Base-by-base conservation (phyloP, 2,888 invertebrate genomes). In the Andricus quercusramuli region DNA sequence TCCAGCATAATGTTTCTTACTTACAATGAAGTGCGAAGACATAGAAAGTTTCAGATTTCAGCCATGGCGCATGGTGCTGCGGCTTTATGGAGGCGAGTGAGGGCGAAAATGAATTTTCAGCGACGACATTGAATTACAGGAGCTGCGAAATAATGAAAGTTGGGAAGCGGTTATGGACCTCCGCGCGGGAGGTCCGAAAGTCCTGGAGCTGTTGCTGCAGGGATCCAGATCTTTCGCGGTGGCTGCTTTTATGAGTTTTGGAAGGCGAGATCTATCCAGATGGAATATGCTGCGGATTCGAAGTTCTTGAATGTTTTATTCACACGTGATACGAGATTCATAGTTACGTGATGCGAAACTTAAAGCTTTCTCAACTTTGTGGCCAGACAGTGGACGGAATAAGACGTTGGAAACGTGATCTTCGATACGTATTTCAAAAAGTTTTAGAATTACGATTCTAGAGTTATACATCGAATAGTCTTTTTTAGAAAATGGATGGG, bases 141-240 rank as follows among this genome's bases (percentile, higher is more conserved):
- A 77, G 80, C 70, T 56, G 70, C 51, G 65, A 59, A 56, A 56
- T 65, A 56, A 70, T 66, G 64, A 66, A 70, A 78, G 79, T 77
- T 79, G 79, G 67, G 51, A 79, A 80, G 80, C 76, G 79, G 82
- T 84, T 83, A 79, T 74, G 77, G 59, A 83, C 79, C 83, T 79
- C 79, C 59, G 51, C 64, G 37, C 25, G 41, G 64, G 70, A 78
- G 77, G 32, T 68, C n/a, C 29, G 62, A 44, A 78, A 65, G 25
- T 62, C 62, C 15, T 25, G 11, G 56, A n/a, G 3, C n/a, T 25
- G 11, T n/a, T 0, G 1, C 20, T 59, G 11, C 6, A 25, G 25
- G 4, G 25, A 17, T 25, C 11, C 62, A 25, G 68, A 11, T 44
- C 68, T 67, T 78, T 81, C 44, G 76, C 25, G 67, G 78, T 65